These are phyloP conservation scores for Drosophila gaucha DNA, from an alignment of 2,888 invertebrate genomes.

Conservation along the genomic window DNA sequence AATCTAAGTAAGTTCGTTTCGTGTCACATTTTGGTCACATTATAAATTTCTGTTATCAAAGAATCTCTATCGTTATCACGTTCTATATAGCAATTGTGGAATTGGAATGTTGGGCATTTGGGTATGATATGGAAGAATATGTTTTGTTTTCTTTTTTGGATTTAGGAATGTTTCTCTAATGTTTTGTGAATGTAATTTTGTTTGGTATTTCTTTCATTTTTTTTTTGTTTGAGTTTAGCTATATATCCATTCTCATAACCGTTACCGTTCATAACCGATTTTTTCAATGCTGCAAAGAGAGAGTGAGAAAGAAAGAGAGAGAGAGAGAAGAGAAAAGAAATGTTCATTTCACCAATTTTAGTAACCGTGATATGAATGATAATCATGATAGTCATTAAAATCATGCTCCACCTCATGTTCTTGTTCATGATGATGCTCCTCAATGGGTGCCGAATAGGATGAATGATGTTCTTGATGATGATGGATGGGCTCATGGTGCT, in stretches of 20 bases:
- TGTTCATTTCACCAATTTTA: conserved; percentile 68
- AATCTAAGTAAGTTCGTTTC: conserved; percentile 64
- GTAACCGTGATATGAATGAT: conserved; percentile 72
- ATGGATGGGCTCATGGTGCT: conserved; percentile 67
- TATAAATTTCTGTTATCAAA: conserved; percentile 51
- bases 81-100: conserved; percentile 64
- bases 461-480: conserved; percentile 75
- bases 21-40: conserved; percentile 49
- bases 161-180: conserved; percentile 22
- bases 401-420: conserved; percentile 83
- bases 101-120: conserved; percentile 46
- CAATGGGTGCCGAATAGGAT: conserved; percentile 67
- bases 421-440: conserved; percentile 71
- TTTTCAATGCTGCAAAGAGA: conserved; percentile 80
- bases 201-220: background rate
- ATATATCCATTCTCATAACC: conserved; percentile 56
- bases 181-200: conserved; percentile 15
- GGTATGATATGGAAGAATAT: conserved; percentile 42
- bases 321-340: conserved; percentile 57
- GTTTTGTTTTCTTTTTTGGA: conserved; percentile 3
- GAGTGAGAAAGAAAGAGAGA: conserved; percentile 56
- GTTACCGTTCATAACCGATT: conserved; percentile 48
- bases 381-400: conserved; percentile 81
- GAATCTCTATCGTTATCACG: conserved; percentile 79
- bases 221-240: conserved; percentile 18